Evolutionary conservation across 2,888 invertebrate genomes (phyloP).

Genomic region (Hemaris fuciformis): DNA sequence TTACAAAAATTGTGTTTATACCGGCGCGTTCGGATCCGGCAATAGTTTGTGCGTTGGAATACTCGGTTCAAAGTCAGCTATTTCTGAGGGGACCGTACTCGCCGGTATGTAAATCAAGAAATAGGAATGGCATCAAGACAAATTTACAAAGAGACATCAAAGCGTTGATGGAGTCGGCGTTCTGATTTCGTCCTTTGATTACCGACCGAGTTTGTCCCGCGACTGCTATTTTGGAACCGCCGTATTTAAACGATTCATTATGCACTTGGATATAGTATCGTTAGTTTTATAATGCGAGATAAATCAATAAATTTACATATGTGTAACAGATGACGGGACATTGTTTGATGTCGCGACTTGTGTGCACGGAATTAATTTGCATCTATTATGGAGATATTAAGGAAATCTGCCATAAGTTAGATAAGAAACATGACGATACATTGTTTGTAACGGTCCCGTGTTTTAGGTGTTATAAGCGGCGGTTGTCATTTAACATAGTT

Average conservation of each 20-base stretch:
- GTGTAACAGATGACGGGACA: not conserved
- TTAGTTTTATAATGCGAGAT: not conserved
- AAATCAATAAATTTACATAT: conserved; percentile 5
- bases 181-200: conserved; percentile 74
- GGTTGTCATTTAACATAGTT: too few species aligned
- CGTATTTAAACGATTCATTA: conserved; percentile 22
- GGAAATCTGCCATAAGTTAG: not conserved
- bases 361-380: not conserved
- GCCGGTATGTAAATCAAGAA: conserved; percentile 42
- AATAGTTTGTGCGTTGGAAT: conserved; percentile 28
- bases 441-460: too few species aligned
- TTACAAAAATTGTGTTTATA: conserved; percentile 22
- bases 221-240: conserved; percentile 56
- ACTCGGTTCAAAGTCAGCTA: conserved; percentile 31
- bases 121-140: conserved; percentile 49
- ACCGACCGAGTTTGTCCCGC: conserved; percentile 49
- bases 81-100: conserved; percentile 30
- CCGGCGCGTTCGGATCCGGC: not conserved
- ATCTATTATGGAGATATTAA: not conserved
- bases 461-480: too few species aligned
- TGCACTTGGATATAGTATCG: not conserved
- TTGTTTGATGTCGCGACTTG: not conserved
- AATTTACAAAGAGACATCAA: conserved; percentile 69
- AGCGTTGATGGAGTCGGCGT: conserved; percentile 54
- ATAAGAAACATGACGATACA: too few species aligned